Evolutionary conservation across 2,113 vertebrate genomes (phyloP).

Genomic region (Tetrax tetrax): DNA sequence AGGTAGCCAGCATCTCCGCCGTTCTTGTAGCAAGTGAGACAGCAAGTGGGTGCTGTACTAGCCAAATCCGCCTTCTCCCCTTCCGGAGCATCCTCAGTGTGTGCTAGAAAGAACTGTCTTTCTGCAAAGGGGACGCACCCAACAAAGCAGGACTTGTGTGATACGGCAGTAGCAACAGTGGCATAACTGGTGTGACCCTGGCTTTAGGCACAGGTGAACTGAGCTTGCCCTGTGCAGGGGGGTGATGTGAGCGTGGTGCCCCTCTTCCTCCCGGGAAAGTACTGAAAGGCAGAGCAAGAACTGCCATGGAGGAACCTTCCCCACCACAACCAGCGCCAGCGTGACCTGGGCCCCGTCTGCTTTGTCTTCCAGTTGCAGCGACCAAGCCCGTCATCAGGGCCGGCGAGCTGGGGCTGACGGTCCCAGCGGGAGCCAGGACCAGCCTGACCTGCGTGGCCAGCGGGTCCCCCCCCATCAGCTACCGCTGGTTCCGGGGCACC

Average conservation of each 20-base stretch:
- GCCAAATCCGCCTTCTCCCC: too few relatives aligned
- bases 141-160: background rate
- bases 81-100: accelerated
- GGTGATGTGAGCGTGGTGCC: accelerated
- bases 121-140: background rate
- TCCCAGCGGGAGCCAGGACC: background rate
- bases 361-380: constrained; percentile 25
- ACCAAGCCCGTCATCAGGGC: constrained; percentile 33
- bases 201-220: background rate
- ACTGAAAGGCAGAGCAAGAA: background rate
- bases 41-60: background rate
- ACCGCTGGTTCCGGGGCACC: constrained; percentile 48
- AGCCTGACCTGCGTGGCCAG: constrained; percentile 41
- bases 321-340: background rate
- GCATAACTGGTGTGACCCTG: background rate
- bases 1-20: background rate
- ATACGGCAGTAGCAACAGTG: accelerated
- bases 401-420: background rate
- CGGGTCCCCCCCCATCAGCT: constrained; percentile 53
- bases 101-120: background rate
- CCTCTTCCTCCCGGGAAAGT: background rate
- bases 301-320: accelerated
- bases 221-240: too few relatives aligned
- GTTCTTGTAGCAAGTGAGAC: background rate
- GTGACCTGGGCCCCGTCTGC: background rate